Percentiles rank a stretch among this genome's conserved stretches.
Conservation (phyloP, 2,797 vertebrate genomes). For the Myripristis jacobus region DNA sequence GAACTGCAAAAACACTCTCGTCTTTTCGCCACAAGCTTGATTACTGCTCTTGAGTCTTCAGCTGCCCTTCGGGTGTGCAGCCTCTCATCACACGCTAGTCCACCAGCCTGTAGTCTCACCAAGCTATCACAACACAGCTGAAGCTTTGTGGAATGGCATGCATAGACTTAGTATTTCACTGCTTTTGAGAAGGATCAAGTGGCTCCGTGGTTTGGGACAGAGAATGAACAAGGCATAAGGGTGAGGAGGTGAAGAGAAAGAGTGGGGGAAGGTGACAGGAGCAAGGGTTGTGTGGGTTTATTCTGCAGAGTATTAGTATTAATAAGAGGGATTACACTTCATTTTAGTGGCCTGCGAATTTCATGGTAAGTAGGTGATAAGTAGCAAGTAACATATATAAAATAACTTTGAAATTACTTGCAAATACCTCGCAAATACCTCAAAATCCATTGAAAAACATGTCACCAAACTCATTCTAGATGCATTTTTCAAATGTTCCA, state of each 20-base stretch:
- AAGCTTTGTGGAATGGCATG: conserved; percentile 51
- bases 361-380: too few relatives aligned
- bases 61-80: conserved; percentile 5
- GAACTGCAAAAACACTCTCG: not conserved
- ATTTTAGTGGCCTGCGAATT: too few relatives aligned
- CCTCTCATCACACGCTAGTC: conserved; percentile 40
- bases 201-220: conserved; percentile 28
- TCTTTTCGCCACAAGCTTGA: conserved; percentile 9
- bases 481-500: too few relatives aligned
- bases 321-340: too few relatives aligned
- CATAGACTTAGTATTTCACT: conserved; percentile 6
- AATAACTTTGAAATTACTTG: too few relatives aligned
- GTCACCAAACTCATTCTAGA: too few relatives aligned
- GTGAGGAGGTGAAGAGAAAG: conserved; percentile 4
- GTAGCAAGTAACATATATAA: too few relatives aligned
- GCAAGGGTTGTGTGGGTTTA: not conserved
- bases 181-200: conserved; percentile 42
- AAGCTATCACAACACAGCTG: conserved; percentile 42
- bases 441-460: too few relatives aligned
- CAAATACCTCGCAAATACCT: too few relatives aligned
- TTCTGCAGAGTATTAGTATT: not conserved
- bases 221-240: not conserved
- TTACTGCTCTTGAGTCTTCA: conserved; percentile 39
- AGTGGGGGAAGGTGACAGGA: not conserved
- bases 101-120: conserved; percentile 25